These are phyloP conservation scores for Calephelis virginiensis DNA, from an alignment of 1,140 invertebrate species.

Conservation along the genomic window DNA sequence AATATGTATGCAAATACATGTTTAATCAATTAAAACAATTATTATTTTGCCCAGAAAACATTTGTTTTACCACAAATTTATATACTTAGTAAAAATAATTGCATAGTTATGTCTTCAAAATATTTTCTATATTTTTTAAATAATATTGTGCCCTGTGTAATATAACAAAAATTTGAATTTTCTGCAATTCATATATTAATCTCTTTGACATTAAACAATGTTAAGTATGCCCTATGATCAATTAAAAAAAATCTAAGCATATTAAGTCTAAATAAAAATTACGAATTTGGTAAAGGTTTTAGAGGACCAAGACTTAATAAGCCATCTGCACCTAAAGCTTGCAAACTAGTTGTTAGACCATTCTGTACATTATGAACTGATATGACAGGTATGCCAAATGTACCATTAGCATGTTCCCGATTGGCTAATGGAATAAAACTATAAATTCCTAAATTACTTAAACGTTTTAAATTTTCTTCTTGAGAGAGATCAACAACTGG, in stretches of 20 bases:
- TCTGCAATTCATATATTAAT: background rate
- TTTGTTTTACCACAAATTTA: background rate
- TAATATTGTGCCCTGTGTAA: no score
- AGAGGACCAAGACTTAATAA: conserved; percentile 85
- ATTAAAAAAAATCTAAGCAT: background rate
- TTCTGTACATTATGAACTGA: conserved; percentile 83
- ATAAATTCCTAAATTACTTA: conserved; percentile 84
- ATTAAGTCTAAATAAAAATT: conserved; percentile 26
- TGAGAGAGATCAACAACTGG: conserved; percentile 86
- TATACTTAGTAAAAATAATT: background rate
- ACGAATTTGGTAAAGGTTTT: conserved; percentile 79
- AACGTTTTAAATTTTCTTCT: conserved; percentile 80
- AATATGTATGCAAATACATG: no score
- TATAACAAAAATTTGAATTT: background rate
- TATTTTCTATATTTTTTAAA: no score
- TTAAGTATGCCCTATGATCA: background rate
- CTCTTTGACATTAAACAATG: background rate
- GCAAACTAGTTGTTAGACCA: conserved; percentile 80
- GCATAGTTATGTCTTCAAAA: no score
- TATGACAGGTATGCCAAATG: conserved; percentile 86
- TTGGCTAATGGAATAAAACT: conserved; percentile 86
- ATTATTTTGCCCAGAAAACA: background rate
- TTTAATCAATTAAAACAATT: background rate
- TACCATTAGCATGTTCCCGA: conserved; percentile 81
- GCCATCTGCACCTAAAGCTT: conserved; percentile 82